Base-by-base conservation (phyloP, 2,797 vertebrate genomes). In the Adrianichthys oophorus region DNA sequence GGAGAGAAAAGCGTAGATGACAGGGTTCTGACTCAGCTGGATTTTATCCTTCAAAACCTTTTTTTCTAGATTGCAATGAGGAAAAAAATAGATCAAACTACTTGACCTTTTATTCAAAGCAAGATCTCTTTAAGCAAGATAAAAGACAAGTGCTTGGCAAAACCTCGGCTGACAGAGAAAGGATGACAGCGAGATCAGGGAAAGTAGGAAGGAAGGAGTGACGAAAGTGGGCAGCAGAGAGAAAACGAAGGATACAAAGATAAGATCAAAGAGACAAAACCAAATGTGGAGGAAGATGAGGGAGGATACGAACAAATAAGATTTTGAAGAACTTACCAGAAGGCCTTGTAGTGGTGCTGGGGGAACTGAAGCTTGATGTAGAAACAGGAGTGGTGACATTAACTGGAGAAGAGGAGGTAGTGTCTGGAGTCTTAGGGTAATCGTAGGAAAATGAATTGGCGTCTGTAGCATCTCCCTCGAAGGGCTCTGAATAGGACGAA, bases 291-390 rank as follows among this genome's bases (percentile, higher is more conserved):
- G 19, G 17, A 55, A 63, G 19, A 42, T 59, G 48, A 4, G 3
- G 19, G 29, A 47, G 26, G 41, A 41, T n/a, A 2, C 15, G 48
- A 48, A 47, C 0, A 24, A 47, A n/a, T 18, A 32, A 17, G 45
- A 37, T 19, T 21, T 21, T 15, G n/a, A 7, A 41, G 44, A 58
- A 76, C 92, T 92, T 75, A 92, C 92, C 90, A 37, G 78, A 79
- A n/a, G 52, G 52, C 17, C 8, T n/a, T 4, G 69, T 26, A 14
- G 83, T 86, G 71, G 59, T 55, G 76, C 78, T 91, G 70, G 76
- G 65, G 62, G 81, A 68, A 62, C 52, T 53, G 62, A 29, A 53
- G 44, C 52, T 59, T 3, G 41, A 62, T 17, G 70, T 72, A 57
- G 83, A 65, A 52, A 70, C 53, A 48, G 77, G 48, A 44, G 84